These are phyloP conservation scores for Pristionchus mayeri DNA, from an alignment of 2,888 invertebrate genomes.

Conservation along the genomic window DNA sequence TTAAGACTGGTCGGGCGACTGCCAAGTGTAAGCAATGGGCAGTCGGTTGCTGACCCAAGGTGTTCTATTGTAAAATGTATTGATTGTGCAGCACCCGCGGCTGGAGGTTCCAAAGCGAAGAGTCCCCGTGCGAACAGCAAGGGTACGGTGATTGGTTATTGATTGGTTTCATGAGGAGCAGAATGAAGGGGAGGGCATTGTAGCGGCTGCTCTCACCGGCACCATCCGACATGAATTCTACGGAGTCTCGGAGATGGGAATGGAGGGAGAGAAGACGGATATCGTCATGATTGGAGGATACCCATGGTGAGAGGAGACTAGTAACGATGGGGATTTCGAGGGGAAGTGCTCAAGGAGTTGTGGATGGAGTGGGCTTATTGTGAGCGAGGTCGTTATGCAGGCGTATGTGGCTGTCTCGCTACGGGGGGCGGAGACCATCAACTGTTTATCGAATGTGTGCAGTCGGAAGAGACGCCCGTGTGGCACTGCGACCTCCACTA, in stretches of 20 bases:
- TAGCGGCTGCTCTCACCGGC: background rate
- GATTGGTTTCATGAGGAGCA: too few species aligned
- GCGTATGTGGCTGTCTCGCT: constrained; percentile 13
- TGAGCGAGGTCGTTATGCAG: too few species aligned
- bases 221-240: background rate
- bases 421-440: constrained; percentile 13
- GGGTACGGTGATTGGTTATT: background rate
- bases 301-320: background rate
- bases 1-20: too few species aligned
- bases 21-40: too few species aligned
- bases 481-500: background rate
- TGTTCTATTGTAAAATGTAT: background rate
- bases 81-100: background rate
- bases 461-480: background rate
- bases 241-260: background rate
- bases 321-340: too few species aligned
- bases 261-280: background rate
- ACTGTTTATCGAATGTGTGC: background rate
- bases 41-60: too few species aligned
- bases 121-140: background rate
- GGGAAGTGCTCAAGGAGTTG: too few species aligned
- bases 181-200: too few species aligned
- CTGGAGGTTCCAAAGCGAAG: background rate
- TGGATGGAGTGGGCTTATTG: too few species aligned
- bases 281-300: background rate